Evolutionary conservation across 1,140 invertebrate genomes (phyloP).

Genomic region (Acyrthosiphon pisum): DNA sequence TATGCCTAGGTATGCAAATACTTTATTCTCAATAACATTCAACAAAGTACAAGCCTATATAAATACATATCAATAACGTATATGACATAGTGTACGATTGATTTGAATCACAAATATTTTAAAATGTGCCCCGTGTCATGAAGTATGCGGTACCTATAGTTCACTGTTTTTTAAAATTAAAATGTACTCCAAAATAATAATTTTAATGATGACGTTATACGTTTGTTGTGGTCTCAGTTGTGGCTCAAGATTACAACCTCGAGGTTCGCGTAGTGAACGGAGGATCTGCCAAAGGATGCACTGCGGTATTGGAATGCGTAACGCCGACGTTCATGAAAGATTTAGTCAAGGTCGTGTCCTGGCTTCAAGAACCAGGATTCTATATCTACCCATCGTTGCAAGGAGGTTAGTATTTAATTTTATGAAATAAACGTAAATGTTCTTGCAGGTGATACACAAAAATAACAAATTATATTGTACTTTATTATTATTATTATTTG

Average conservation of each 20-base stretch:
- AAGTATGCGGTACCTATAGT: neutral
- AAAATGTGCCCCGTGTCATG: neutral
- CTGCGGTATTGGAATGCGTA: conserved; percentile 80
- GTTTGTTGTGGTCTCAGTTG: conserved; percentile 69
- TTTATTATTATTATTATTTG: neutral
- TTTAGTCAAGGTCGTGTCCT: conserved; percentile 82
- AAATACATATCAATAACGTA: neutral
- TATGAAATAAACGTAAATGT: neutral
- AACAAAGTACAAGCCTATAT: neutral
- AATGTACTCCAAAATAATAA: neutral
- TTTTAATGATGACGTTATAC: neutral
- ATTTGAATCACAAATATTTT: neutral
- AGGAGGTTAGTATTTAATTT: conserved; percentile 70
- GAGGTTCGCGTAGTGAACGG: conserved; percentile 72
- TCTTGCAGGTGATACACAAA: neutral
- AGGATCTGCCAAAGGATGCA: conserved; percentile 74
- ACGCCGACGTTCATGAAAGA: conserved; percentile 83
- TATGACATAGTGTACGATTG: neutral
- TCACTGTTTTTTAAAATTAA: neutral
- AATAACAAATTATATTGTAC: neutral
- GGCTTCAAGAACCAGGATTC: conserved; percentile 79
- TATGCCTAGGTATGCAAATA: neutral
- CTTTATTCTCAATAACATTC: neutral
- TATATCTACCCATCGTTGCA: conserved; percentile 79
- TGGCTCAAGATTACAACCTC: conserved; percentile 81